phyloP scores from a whole-genome alignment of 1,140 invertebrate species.

The Nasonia vitripennis region DNA sequence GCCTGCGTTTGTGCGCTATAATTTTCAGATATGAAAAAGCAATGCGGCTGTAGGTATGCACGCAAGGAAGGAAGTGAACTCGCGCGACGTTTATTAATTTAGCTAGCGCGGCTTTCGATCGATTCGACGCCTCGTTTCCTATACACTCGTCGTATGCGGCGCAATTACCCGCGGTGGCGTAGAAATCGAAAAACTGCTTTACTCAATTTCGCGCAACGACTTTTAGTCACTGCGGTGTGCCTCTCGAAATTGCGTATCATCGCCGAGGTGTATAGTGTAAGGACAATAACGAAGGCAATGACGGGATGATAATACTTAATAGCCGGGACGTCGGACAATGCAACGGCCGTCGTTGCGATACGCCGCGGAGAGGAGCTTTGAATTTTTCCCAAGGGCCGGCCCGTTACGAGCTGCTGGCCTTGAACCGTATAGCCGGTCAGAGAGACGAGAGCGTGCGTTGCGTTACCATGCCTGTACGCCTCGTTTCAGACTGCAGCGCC shows the following conservation, averaged over 20 bases:
- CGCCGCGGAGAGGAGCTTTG: neutral
- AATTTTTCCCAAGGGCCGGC: constrained; percentile 17
- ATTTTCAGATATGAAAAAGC: neutral
- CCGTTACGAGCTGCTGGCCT: constrained; percentile 6
- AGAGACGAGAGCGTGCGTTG: neutral
- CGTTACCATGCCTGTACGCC: neutral
- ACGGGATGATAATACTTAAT: constrained; percentile 1
- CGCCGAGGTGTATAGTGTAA: neutral
- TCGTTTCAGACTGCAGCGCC: neutral
- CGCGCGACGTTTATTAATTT: constrained; percentile 13
- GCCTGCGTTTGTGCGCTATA: neutral
- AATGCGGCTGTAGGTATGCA: too few relatives aligned
- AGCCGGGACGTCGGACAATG: neutral
- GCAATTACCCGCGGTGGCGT: too few relatives aligned
- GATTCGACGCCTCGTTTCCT: neutral
- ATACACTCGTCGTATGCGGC: neutral
- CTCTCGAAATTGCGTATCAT: neutral
- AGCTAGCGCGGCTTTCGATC: neutral
- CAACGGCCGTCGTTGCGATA: neutral
- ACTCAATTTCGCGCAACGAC: neutral
- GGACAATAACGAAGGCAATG: neutral
- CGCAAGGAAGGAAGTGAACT: neutral
- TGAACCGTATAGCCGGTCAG: constrained; percentile 26
- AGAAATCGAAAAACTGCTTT: neutral
- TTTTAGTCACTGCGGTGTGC: neutral